phyloP scores from a whole-genome alignment of 2,888 invertebrate species.

The Drosophila niveifrons region DNA sequence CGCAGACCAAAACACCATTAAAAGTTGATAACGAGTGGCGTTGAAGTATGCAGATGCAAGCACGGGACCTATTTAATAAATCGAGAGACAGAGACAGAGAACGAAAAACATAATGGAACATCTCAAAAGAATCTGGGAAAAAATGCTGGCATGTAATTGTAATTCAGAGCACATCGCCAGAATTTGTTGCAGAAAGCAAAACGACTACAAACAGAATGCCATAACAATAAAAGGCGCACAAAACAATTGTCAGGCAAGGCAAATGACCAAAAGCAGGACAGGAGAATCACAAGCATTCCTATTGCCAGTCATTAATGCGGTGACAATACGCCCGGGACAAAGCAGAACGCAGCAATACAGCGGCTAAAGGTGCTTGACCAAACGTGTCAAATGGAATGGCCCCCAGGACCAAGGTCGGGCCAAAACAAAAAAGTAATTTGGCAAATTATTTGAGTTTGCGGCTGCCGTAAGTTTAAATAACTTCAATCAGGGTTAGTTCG shows the following conservation, averaged over 20 bases:
- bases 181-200: slow-evolving; percentile 75
- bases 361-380: slow-evolving; percentile 73
- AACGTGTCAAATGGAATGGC: slow-evolving; percentile 61
- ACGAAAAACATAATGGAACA: slow-evolving; percentile 38
- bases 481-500: slow-evolving; percentile 66
- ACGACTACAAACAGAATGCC: slow-evolving; percentile 66
- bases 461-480: slow-evolving; percentile 76
- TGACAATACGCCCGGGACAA: slow-evolving; percentile 62
- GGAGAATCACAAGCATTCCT: slow-evolving; percentile 25
- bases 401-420: slow-evolving; percentile 58
- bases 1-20: slow-evolving; percentile 64
- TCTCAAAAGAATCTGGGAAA: slow-evolving; percentile 39
- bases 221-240: slow-evolving; percentile 72
- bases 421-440: slow-evolving; percentile 75
- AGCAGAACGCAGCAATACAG: slow-evolving; percentile 17
- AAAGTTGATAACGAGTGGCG: slow-evolving; percentile 71
- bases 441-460: slow-evolving; percentile 78
- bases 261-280: slow-evolving; percentile 59
- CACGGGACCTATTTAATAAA: slow-evolving; percentile 32
- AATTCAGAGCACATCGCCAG: slow-evolving; percentile 75
- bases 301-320: slow-evolving; percentile 69
- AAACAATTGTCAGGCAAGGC: slow-evolving; percentile 71
- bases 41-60: slow-evolving; percentile 65
- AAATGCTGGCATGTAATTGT: slow-evolving; percentile 65
- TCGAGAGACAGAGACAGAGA: slow-evolving; percentile 15